Evolutionary conservation across 2,888 invertebrate genomes (phyloP).

Genomic region (Drosophila ezoana): DNA sequence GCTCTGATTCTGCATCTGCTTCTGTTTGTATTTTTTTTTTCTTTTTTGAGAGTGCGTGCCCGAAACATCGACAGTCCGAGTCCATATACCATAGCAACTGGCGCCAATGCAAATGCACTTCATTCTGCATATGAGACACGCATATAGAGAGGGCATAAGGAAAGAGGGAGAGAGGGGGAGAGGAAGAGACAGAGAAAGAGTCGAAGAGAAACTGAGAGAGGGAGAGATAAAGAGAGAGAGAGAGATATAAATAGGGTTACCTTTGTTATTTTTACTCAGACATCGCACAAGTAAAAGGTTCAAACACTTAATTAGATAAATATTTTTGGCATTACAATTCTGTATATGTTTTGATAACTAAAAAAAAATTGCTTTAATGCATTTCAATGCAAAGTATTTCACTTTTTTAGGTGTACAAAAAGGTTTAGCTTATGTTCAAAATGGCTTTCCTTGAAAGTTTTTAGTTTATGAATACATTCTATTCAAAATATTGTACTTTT

Average conservation of each 20-base stretch:
- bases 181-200: neutral
- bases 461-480: no score
- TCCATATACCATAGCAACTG: conserved; percentile 41
- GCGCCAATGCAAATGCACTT: conserved; percentile 64
- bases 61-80: conserved; percentile 43
- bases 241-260: neutral
- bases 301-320: neutral
- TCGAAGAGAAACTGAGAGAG: neutral
- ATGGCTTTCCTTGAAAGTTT: no score
- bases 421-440: no score
- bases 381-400: no score
- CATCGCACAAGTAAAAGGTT: no score
- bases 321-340: no score
- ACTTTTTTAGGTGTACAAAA: no score
- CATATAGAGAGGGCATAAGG: neutral
- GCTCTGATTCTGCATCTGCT: conserved; percentile 25
- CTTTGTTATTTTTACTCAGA: neutral
- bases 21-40: neutral
- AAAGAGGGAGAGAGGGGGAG: neutral
- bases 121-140: conserved; percentile 11
- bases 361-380: no score
- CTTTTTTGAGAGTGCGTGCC: conserved; percentile 46
- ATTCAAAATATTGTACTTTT: no score
- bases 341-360: no score
- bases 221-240: neutral